Percentiles rank a stretch among this genome's conserved stretches.
phyloP scores from a whole-genome alignment of 2,113 vertebrate species.

The Vombatus ursinus region DNA sequence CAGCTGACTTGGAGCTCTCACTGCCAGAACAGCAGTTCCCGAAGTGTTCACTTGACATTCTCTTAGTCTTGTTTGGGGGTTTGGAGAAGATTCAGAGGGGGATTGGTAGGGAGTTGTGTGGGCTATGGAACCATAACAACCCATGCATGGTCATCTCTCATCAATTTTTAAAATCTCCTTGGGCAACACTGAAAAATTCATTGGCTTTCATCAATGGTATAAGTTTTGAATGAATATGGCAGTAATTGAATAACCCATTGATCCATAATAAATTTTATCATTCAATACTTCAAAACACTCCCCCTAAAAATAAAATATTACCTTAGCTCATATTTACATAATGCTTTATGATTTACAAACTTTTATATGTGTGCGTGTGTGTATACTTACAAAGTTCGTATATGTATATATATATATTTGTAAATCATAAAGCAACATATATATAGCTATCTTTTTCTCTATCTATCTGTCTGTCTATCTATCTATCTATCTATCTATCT shows the following conservation, averaged over 20 bases:
- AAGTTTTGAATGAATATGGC: not conserved
- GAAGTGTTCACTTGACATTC: not conserved
- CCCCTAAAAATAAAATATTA: not conserved
- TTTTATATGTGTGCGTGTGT: not conserved
- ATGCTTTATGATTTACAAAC: not conserved
- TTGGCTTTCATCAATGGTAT: not conserved
- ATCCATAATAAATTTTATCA: not conserved
- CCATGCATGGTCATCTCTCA: not conserved
- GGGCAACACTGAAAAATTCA: not conserved
- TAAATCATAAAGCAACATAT: not conserved
- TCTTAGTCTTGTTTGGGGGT: not conserved
- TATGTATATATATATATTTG: not conserved
- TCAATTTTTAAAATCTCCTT: conserved; percentile 1
- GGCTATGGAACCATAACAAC: not conserved
- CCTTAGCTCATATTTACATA: not conserved
- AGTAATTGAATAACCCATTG: conserved; percentile 6
- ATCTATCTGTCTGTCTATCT: no score
- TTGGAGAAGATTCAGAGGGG: not conserved
- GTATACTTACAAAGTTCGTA: not conserved
- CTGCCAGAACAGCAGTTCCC: not conserved
- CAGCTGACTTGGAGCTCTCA: not conserved
- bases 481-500: not conserved
- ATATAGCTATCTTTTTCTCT: no score
- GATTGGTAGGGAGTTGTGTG: not conserved
- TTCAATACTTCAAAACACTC: not conserved